Conservation (phyloP, 1,140 invertebrate species). For the Halesus radiatus region DNA sequence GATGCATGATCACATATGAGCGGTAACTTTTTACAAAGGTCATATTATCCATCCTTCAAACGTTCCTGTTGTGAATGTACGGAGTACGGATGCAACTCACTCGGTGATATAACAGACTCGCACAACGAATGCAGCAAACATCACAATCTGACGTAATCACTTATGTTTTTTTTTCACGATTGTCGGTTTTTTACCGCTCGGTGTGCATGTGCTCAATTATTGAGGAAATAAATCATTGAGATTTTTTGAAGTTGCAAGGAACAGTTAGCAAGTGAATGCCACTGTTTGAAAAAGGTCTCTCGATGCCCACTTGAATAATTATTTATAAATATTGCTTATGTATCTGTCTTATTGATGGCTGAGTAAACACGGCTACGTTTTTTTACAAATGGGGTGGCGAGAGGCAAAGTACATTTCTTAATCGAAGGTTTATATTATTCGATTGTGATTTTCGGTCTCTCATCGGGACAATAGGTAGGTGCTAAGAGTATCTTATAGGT, state of each 20-base stretch:
- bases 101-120: background rate
- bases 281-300: background rate
- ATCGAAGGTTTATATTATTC: no score
- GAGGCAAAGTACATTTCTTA: no score
- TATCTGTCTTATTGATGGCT: no score
- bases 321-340: no score
- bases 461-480: no score
- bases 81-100: background rate
- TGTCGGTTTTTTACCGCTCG: background rate
- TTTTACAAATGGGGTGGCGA: no score
- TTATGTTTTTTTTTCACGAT: background rate
- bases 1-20: slow-evolving; percentile 7
- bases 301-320: no score
- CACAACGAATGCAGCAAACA: background rate
- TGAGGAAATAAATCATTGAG: background rate
- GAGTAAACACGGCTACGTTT: no score
- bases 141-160: background rate
- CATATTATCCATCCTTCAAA: slow-evolving; percentile 14
- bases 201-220: background rate
- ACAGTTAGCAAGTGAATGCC: background rate
- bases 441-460: no score
- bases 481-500: no score
- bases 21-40: slow-evolving; percentile 11
- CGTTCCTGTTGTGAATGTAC: background rate
- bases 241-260: background rate